Conservation (phyloP, 2,888 invertebrate genomes). For the Nomada hirtipes region DNA sequence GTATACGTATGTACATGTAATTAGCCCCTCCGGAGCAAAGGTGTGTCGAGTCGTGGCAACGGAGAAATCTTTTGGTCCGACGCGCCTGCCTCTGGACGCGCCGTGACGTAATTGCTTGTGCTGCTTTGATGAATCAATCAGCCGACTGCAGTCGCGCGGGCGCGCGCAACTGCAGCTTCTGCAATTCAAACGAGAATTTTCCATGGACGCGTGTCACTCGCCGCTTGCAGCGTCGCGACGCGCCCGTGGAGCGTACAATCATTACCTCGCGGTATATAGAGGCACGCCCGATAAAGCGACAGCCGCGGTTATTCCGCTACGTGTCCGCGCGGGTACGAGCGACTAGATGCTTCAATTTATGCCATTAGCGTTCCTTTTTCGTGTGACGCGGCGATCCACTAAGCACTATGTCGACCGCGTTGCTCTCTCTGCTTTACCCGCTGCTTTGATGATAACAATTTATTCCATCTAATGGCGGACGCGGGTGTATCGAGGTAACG, state of each 20-base stretch:
- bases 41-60: background rate
- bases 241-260: slow-evolving; percentile 42
- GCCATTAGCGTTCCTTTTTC: slow-evolving; percentile 64
- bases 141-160: slow-evolving; percentile 42
- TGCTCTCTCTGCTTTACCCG: slow-evolving; percentile 5
- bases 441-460: slow-evolving; percentile 43
- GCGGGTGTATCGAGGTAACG: slow-evolving; percentile 24
- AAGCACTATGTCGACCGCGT: background rate
- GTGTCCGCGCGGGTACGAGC: slow-evolving; percentile 49
- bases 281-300: slow-evolving; percentile 57
- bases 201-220: slow-evolving; percentile 54
- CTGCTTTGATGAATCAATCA: slow-evolving; percentile 72
- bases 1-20: background rate
- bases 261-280: slow-evolving; percentile 57
- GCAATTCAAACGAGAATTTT: slow-evolving; percentile 73
- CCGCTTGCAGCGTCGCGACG: background rate
- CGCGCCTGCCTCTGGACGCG: slow-evolving; percentile 54
- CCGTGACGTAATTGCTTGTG: slow-evolving; percentile 60
- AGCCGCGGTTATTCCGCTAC: slow-evolving; percentile 57
- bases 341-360: slow-evolving; percentile 62
- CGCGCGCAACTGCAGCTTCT: slow-evolving; percentile 56
- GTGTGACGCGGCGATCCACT: slow-evolving; percentile 14
- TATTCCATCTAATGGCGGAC: slow-evolving; percentile 34
- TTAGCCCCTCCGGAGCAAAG: slow-evolving; percentile 13
- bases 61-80: slow-evolving; percentile 51